Percentiles rank a stretch among this genome's conserved stretches.
Evolutionary conservation across 2,113 vertebrate species (phyloP).

Genomic region (Odocoileus virginianus): DNA sequence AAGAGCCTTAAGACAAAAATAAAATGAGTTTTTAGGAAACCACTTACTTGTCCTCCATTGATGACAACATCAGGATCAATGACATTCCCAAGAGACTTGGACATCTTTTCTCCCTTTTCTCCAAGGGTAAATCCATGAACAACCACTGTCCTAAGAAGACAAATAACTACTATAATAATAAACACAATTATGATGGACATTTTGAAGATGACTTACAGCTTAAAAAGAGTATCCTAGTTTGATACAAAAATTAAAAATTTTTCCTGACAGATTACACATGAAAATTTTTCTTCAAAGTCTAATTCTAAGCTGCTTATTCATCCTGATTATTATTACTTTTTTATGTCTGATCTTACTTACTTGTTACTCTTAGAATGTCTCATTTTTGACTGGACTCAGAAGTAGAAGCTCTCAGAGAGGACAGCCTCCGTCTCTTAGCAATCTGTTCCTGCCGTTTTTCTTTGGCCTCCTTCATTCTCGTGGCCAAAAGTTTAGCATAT

Average conservation of each 20-base stretch:
- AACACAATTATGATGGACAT: neutral
- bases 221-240: neutral
- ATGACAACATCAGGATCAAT: constrained; percentile 90
- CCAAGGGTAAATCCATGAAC: constrained; percentile 93
- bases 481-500: no score
- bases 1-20: neutral
- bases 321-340: neutral
- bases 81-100: constrained; percentile 96
- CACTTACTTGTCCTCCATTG: constrained; percentile 89
- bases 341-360: no score
- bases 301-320: neutral
- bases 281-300: neutral
- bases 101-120: constrained; percentile 98
- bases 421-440: no score
- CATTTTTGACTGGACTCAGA: no score
- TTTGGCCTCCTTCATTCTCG: no score
- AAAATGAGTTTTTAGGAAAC: neutral
- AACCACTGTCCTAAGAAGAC: constrained; percentile 85
- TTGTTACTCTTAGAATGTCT: no score
- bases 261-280: neutral
- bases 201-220: neutral
- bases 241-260: neutral
- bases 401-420: no score
- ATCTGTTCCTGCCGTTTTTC: no score
- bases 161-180: neutral